Conservation (phyloP, 2,888 invertebrate species). For the Microplitis manilae region DNA sequence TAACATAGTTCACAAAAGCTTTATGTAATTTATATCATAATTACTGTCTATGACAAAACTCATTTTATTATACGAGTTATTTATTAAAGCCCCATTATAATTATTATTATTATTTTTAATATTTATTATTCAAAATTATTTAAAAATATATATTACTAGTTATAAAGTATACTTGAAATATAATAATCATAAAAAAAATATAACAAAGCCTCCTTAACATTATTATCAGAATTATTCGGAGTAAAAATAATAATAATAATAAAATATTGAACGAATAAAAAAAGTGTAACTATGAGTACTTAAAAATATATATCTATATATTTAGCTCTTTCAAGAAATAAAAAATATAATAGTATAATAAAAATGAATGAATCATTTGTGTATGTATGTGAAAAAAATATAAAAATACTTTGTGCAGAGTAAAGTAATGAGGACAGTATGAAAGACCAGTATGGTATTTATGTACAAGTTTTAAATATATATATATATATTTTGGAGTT, state of each 20-base stretch:
- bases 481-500: background rate
- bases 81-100: too few relatives aligned
- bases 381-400: background rate
- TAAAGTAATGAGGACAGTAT: constrained; percentile 25
- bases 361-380: constrained; percentile 18
- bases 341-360: constrained; percentile 2
- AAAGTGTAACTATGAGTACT: background rate
- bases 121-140: too few relatives aligned
- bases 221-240: background rate
- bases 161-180: too few relatives aligned
- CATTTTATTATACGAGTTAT: too few relatives aligned
- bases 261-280: background rate
- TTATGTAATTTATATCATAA: background rate
- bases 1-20: background rate
- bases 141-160: too few relatives aligned
- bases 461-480: constrained; percentile 2
- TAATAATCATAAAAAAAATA: too few relatives aligned
- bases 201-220: background rate
- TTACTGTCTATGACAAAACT: background rate
- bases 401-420: constrained; percentile 22
- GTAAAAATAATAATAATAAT: background rate
- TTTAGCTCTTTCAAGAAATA: background rate
- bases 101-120: too few relatives aligned
- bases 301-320: background rate
- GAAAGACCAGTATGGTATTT: constrained; percentile 19